Evolutionary conservation across 2,888 invertebrate genomes (phyloP), one percentile per base, ranked within the genome.

Genomic region (Orthosia gracilis): DNA sequence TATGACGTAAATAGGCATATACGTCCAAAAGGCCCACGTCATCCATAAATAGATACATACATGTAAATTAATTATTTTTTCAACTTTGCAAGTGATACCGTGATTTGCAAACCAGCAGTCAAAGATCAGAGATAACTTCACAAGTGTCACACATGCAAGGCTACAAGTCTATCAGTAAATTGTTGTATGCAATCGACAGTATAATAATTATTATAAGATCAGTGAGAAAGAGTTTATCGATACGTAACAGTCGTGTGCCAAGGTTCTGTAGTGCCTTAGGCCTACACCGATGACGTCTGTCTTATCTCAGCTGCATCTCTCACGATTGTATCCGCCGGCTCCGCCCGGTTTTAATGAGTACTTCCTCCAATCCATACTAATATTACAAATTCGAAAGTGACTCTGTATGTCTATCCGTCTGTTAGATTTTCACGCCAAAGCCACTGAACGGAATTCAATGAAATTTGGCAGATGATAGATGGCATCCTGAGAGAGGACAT

Each of bases 241-340:
- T 61, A 54, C 68, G 61, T 63, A 63, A 47, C 59, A 15, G 57
- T 55, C 52, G 31, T 54, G 64, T 12, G 49, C 31, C 83, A 83
- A 84, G 83, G 84, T 67, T 50, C 45, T n/a, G 26, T 57, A 49
- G 18, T 31, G 81, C 81, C 81, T 74, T 17, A 50, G 78, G 81
- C 70, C 31, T 74, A 49, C 47, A 40, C 12, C 26, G n/a, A 21
- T 64, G 64, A 50, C 21, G 12, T 57, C n/a, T 66, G 49, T 7
- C n/a, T 57, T 80, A 79, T 79, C 70, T 55, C n/a, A 23, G n/a
- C 50, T 52, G 15, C 21, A 73, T 67, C 23, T 55, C 23, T 72
- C 72, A 57, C 40, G 55, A 49, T 72, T 40, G 12, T 21, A 58
- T 31, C 23, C 40, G 40, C 40, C 40, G 40, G 40, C 40, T 40